Percentiles rank a stretch among this genome's conserved stretches.
These are phyloP conservation scores for Noturus placidus DNA, from an alignment of 2,113 vertebrate species.

Conservation along the genomic window DNA sequence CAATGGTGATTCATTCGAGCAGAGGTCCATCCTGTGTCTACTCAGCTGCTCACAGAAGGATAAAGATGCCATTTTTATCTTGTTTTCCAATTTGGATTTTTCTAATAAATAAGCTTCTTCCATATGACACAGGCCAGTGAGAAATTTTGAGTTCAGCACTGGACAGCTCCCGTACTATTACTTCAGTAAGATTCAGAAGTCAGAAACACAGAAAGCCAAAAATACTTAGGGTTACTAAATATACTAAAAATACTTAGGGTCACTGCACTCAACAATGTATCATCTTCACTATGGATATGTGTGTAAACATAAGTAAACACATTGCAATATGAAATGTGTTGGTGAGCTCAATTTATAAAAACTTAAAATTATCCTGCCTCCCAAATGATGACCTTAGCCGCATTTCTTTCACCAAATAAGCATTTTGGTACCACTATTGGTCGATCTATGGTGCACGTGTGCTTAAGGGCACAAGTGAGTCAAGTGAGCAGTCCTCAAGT, in stretches of 20 bases:
- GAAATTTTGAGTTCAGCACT: constrained; percentile 7
- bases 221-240: no score
- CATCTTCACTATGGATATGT: not conserved
- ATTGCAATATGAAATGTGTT: not conserved
- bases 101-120: not conserved
- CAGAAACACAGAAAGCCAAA: not conserved
- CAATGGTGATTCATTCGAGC: not conserved
- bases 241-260: no score
- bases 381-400: not conserved
- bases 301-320: not conserved
- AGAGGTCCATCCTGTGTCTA: not conserved
- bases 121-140: not conserved
- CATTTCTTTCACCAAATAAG: not conserved
- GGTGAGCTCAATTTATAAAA: not conserved
- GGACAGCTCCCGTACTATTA: not conserved
- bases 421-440: not conserved
- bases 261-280: not conserved
- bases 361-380: not conserved
- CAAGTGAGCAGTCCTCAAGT: not conserved
- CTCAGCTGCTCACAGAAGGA: not conserved
- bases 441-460: not conserved
- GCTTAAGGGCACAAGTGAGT: not conserved
- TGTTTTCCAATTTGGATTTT: not conserved
- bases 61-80: no score
- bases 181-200: not conserved